These are phyloP conservation scores for Lasioglossum leucozonium DNA, from an alignment of 2,888 invertebrate species.

Conservation along the genomic window DNA sequence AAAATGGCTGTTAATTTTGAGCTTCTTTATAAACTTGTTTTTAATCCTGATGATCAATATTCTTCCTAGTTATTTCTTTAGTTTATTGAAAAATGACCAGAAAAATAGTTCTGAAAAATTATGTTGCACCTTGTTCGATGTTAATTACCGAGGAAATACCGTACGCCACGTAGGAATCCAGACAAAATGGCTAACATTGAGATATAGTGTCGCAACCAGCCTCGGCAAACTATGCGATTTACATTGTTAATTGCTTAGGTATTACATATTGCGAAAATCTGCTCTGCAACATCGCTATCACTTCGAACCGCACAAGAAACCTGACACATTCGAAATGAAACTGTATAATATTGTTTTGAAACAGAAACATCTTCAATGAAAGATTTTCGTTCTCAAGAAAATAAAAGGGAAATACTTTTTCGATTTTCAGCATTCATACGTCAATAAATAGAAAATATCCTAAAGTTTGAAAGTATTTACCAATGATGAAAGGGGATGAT, in stretches of 20 bases:
- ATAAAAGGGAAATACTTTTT: background rate
- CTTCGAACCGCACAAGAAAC: background rate
- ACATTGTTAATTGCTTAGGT: background rate
- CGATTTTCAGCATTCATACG: background rate
- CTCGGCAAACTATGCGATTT: background rate
- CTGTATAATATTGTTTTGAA: background rate
- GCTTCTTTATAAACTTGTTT: no score
- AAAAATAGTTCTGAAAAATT: background rate
- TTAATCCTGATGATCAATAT: no score
- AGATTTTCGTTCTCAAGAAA: background rate
- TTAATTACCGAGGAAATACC: background rate
- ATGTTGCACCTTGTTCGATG: background rate
- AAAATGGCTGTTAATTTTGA: no score
- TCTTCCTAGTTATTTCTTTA: background rate
- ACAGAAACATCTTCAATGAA: no score
- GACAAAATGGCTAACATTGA: conserved; percentile 19
- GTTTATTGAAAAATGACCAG: background rate
- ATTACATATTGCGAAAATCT: background rate
- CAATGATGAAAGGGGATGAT: background rate
- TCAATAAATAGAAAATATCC: background rate
- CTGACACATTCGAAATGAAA: background rate
- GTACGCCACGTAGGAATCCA: background rate
- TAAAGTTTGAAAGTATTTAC: background rate
- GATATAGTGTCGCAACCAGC: conserved; percentile 23
- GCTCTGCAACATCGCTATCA: background rate